A percentile compares a stretch with the other conserved stretches of the same genome.
Conservation (phyloP, 2,888 invertebrate genomes). For the Sphaerophoria rueppellii region DNA sequence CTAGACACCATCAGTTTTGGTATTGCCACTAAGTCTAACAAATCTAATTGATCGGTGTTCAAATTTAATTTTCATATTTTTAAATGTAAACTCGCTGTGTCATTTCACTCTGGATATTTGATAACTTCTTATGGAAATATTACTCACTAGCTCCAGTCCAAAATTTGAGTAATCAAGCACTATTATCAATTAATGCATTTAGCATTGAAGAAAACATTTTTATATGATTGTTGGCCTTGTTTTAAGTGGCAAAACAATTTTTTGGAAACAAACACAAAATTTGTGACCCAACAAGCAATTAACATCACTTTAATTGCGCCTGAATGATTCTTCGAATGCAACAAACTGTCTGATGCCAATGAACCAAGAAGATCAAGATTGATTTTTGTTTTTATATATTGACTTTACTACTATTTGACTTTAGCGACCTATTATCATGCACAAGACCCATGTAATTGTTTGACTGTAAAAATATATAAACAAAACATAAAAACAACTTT, state of each 20-base stretch:
- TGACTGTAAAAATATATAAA: too few species aligned
- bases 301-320: slow-evolving; percentile 4
- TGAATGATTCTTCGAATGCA: background rate
- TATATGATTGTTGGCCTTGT: background rate
- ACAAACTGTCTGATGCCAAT: background rate
- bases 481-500: background rate
- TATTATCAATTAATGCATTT: too few species aligned
- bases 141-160: too few species aligned
- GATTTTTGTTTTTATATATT: background rate
- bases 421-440: background rate
- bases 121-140: too few species aligned
- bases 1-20: too few species aligned
- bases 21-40: too few species aligned
- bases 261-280: background rate
- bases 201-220: too few species aligned
- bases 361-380: background rate
- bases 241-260: background rate
- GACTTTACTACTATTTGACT: background rate
- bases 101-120: too few species aligned
- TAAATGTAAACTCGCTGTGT: too few species aligned
- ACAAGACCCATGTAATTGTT: background rate
- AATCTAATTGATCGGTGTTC: too few species aligned
- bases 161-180: too few species aligned
- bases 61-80: too few species aligned
- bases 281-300: slow-evolving; percentile 8